A percentile compares a stretch with the other conserved stretches of the same genome.
Evolutionary conservation across 2,797 vertebrate species (phyloP).

Genomic region (Balearica regulorum): DNA sequence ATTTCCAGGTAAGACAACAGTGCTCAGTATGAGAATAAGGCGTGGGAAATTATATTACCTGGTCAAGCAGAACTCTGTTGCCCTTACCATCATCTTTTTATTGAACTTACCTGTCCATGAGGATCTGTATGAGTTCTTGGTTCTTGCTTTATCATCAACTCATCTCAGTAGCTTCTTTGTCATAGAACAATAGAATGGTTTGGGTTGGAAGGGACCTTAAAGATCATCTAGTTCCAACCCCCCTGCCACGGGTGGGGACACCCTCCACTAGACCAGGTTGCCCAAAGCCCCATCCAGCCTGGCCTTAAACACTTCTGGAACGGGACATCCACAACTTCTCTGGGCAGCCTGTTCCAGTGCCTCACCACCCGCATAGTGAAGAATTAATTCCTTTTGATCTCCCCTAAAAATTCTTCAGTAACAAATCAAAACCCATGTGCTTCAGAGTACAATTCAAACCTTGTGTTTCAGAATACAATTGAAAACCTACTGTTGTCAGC

Average conservation of each 20-base stretch:
- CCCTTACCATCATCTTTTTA: not conserved
- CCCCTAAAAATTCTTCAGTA: not conserved
- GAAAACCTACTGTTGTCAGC: not conserved
- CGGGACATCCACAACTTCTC: no score
- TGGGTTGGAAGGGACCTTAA: no score
- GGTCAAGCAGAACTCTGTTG: not conserved
- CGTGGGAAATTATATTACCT: not conserved
- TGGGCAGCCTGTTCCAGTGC: no score
- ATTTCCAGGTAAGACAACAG: not conserved
- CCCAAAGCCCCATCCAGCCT: no score
- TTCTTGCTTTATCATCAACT: not conserved
- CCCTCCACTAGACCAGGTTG: no score
- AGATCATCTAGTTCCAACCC: no score
- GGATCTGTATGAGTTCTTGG: not conserved
- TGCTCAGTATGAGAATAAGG: not conserved
- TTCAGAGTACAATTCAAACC: not conserved
- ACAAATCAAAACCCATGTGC: not conserved
- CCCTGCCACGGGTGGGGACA: no score
- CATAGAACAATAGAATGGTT: no score
- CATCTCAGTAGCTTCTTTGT: not conserved
- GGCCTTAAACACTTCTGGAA: no score
- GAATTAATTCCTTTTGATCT: not conserved
- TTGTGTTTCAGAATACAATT: not conserved
- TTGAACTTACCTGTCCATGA: not conserved
- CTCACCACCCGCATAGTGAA: no score